Base-by-base conservation (phyloP, 1,140 invertebrate genomes). In the Trichonephila clavata region DNA sequence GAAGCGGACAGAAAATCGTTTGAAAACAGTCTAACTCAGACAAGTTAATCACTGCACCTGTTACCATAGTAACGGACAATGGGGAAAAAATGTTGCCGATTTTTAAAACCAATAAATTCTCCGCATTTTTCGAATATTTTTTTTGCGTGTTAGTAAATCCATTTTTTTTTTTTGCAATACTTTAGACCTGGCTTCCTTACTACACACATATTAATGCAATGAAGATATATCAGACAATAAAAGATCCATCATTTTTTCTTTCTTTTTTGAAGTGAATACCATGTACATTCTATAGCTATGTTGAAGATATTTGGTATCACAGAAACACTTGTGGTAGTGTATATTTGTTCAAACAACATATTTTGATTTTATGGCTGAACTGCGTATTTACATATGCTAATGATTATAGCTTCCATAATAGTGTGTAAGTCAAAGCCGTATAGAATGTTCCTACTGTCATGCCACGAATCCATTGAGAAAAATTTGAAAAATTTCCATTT, bases 231-330 rank as follows among this genome's bases (percentile, higher is more conserved):
- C 32, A 57, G 50, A 27, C 10, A 57, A n/a, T 84, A 57, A 84
- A 50, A 59, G 50, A 59, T 84, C 21, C 21, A 24, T 57, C 57
- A 57, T 43, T 59, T 84, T 57, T 32, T 32, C 4, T 39, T 39
- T 39, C 4, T 39, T 39, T n/a, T 43, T 16, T 84, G 57, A 39
- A 89, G 32, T 68, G 32, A 57, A 68, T 89, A 89, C 86, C 61
- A 71, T 50, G 32, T 39, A 39, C 27, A 71, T 57, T 89, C 32
- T 50, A 71, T 16, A 89, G 60, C 39, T 61, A 68, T 71, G 57
- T 71, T 39, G 20, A 89, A 89, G 86, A 89, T 61, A 68, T 89
- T n/a, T 71, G 86, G 86, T 89, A 89, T 89, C 86, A 89, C 86
- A 89, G 86, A 68, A 89, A 89, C 60, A 84, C 57, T 84, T 84